Evolutionary conservation across 2,113 vertebrate species (phyloP).

Genomic region (Callospermophilus lateralis): DNA sequence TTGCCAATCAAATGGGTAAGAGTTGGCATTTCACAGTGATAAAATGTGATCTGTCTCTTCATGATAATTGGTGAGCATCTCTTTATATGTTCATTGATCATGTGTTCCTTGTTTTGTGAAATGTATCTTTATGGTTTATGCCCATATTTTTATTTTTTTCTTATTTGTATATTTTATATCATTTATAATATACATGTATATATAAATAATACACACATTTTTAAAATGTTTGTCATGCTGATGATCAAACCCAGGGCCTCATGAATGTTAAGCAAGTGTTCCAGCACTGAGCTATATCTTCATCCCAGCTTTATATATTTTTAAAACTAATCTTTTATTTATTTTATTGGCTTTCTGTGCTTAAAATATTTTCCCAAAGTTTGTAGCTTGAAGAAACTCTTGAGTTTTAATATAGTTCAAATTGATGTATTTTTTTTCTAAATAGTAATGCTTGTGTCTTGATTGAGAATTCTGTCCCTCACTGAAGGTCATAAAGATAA

Average conservation of each 20-base stretch:
- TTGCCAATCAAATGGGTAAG: background rate
- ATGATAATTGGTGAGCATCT: background rate
- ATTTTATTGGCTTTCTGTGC: background rate
- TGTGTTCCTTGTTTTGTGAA: background rate
- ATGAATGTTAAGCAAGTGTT: too few relatives aligned
- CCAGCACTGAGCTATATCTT: too few relatives aligned
- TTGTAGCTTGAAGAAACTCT: slow-evolving; percentile 11
- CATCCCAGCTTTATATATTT: background rate
- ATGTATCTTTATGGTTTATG: background rate
- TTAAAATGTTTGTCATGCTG: too few relatives aligned
- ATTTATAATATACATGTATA: background rate
- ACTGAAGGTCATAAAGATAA: background rate
- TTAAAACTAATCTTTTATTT: background rate
- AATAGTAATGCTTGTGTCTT: background rate
- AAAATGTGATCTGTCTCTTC: background rate
- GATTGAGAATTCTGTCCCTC: background rate
- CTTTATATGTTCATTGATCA: background rate
- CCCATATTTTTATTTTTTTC: slow-evolving; percentile 23
- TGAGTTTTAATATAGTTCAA: background rate
- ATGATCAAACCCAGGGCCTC: too few relatives aligned
- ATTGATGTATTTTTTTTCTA: background rate
- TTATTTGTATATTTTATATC: background rate
- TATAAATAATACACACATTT: background rate
- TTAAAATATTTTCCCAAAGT: slow-evolving; percentile 23
- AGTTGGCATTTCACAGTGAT: background rate